Evolutionary conservation across 2,888 invertebrate species (phyloP).

Genomic region (Lapara coniferarum): DNA sequence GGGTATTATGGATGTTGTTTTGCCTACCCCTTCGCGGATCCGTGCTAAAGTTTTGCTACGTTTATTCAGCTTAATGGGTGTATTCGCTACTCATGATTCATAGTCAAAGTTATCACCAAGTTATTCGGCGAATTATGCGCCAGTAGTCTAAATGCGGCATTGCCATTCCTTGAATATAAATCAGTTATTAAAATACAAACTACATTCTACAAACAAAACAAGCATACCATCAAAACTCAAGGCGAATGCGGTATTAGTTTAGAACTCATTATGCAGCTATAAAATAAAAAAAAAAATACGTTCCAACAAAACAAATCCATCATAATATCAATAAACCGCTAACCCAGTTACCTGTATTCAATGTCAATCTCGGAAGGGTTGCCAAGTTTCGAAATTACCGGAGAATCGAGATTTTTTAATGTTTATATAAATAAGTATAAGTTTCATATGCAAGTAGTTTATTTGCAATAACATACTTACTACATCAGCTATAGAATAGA

Average conservation of each 20-base stretch:
- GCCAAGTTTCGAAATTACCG: neutral
- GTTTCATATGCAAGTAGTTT: no score
- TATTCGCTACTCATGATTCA: no score
- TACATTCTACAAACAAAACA: neutral
- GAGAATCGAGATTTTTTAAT: neutral
- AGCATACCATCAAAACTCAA: slow-evolving; percentile 2
- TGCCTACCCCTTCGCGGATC: no score
- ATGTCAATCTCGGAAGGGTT: slow-evolving; percentile 6
- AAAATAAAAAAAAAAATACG: neutral
- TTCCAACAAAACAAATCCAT: neutral
- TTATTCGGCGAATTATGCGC: no score
- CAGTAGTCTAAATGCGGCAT: no score
- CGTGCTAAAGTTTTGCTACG: no score
- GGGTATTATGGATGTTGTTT: no score
- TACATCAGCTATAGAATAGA: no score
- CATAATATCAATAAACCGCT: slow-evolving; percentile 21
- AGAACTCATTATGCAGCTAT: slow-evolving; percentile 6
- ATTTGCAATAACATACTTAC: no score
- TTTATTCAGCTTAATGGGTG: no score
- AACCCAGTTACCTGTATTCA: slow-evolving; percentile 27
- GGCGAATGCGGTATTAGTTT: slow-evolving; percentile 3
- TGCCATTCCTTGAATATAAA: neutral
- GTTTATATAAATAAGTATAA: no score
- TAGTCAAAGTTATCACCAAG: no score
- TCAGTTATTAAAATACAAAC: neutral